Evolutionary conservation across 2,113 vertebrate genomes (phyloP), one percentile per base, ranked within the genome.

Genomic region (Pygoscelis adeliae): DNA sequence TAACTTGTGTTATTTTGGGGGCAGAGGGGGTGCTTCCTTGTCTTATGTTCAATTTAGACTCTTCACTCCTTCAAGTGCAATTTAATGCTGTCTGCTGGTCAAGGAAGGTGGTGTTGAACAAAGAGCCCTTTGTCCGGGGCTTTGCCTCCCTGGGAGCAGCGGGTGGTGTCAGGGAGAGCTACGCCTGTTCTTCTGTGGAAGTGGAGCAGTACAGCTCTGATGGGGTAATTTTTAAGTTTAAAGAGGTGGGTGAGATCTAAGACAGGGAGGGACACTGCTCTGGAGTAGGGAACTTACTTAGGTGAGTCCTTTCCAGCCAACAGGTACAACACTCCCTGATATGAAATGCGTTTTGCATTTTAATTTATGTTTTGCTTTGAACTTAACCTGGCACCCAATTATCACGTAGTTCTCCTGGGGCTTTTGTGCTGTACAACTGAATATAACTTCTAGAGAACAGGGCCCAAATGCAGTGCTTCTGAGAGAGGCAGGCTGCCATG

Each of bases 281-380:
- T 79, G 62, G 50, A 82, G 74, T n/a, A 72, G 42, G 21, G 66
- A 94, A 27, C 42, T 71, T 67, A 36, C 18, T 61, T 65, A 25
- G 49, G 30, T 83, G 94, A 93, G 71, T 87, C 83, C 73, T 95
- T 94, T 65, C 66, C 58, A 92, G 71, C 52, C 63, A 86, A 38
- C 49, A 86, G 89, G 50, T 81, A 77, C 74, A 85, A 87, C 89
- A 49, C 95, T 95, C 94, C 94, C 84, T 90, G 95, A 84, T 73
- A 80, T 0, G 5, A 94, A 91, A 87, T 58, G 30, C 2, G 2
- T 76, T 92, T 92, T 96, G 73, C 26, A 32, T 85, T 92, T 89
- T 86, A 81, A 83, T 81, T 87, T 49, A 40, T 94, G 65, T 91
- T 96, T 77, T 83, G 66, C 91, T 87, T 96, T 96, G 81, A 95